phyloP scores from a whole-genome alignment of 2,113 vertebrate species.

The Morphnarchus princeps region DNA sequence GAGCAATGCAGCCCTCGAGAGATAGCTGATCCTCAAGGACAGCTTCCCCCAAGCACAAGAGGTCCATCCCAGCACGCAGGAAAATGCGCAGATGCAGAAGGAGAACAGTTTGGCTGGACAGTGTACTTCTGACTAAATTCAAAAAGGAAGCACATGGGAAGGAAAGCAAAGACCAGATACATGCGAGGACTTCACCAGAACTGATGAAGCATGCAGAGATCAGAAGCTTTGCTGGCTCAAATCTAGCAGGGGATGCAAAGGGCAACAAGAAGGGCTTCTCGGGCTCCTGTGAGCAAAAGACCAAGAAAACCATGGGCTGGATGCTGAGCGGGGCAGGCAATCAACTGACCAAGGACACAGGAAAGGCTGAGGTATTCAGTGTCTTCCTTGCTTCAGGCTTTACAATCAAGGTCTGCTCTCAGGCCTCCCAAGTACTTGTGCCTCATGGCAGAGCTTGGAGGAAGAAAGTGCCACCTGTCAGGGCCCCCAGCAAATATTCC shows the following conservation, averaged over 20 bases:
- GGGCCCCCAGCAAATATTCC: not conserved
- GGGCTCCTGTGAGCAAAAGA: not conserved
- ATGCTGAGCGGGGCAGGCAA: not conserved
- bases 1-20: not conserved
- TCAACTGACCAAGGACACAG: not conserved
- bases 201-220: not conserved
- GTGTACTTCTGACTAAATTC: not conserved
- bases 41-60: not conserved
- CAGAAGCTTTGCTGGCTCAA: not conserved
- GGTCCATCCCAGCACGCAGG: not conserved
- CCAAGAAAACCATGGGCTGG: accelerated
- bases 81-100: not conserved
- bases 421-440: not conserved
- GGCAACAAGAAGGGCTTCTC: not conserved
- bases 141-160: not conserved
- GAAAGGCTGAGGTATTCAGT: not conserved
- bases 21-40: not conserved
- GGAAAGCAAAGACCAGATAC: not conserved
- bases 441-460: not conserved
- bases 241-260: not conserved
- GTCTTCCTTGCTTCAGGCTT: not conserved
- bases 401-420: not conserved
- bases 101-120: not conserved
- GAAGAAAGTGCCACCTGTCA: not conserved
- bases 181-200: not conserved